These are phyloP conservation scores for Lepidurus couesii DNA, from an alignment of 1,140 invertebrate genomes.

Conservation along the genomic window DNA sequence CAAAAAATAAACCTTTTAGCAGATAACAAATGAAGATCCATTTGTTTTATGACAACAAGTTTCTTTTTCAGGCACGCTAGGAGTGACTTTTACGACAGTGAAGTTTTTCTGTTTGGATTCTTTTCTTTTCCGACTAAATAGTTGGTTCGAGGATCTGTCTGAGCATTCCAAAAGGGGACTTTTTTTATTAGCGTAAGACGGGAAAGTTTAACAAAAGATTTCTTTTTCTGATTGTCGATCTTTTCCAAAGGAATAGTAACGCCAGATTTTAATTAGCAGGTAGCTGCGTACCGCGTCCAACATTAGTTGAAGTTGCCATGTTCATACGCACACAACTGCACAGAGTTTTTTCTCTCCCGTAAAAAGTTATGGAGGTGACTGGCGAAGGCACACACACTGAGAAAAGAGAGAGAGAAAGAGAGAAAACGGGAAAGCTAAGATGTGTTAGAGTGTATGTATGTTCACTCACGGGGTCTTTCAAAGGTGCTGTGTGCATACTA, in stretches of 20 bases:
- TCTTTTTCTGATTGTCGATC: neutral
- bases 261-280: neutral
- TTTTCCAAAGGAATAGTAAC: neutral
- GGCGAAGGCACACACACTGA: neutral
- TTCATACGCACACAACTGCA: neutral
- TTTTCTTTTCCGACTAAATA: too few relatives aligned
- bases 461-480: neutral
- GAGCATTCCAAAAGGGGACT: too few relatives aligned
- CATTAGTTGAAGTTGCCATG: neutral
- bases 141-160: too few relatives aligned
- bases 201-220: neutral
- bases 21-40: too few relatives aligned
- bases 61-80: too few relatives aligned
- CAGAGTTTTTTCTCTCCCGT: neutral
- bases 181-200: neutral
- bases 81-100: too few relatives aligned
- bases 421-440: neutral
- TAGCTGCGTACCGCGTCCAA: neutral
- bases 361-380: too few relatives aligned
- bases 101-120: too few relatives aligned
- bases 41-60: too few relatives aligned
- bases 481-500: slow-evolving; percentile 21
- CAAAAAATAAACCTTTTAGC: too few relatives aligned
- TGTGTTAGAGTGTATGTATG: neutral
- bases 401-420: neutral